Evolutionary conservation across 1,140 invertebrate genomes (phyloP).

Genomic region (Araneus ventricosus): DNA sequence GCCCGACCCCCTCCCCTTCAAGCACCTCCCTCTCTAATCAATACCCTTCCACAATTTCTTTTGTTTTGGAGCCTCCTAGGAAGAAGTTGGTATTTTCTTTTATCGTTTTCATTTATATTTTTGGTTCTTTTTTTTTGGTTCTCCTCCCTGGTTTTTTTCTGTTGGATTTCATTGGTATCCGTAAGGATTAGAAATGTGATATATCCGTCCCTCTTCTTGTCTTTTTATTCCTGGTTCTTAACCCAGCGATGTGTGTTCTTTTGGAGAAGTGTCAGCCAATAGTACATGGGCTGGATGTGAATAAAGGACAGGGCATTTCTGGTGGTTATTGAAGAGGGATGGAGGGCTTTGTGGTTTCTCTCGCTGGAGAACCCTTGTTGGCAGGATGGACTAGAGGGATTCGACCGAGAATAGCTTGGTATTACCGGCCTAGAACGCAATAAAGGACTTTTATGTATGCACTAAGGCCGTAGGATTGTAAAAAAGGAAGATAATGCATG

Average conservation of each 20-base stretch:
- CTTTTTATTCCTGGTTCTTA: background rate
- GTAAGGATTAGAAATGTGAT: background rate
- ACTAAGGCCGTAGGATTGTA: background rate
- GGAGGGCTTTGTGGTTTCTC: background rate
- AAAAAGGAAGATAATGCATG: no score
- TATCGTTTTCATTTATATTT: conserved; percentile 16
- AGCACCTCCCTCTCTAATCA: background rate
- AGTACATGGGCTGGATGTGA: background rate
- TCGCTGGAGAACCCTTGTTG: background rate
- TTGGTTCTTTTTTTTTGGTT: background rate
- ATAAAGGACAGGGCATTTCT: background rate
- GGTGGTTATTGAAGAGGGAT: background rate
- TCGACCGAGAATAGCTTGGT: background rate
- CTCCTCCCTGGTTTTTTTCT: background rate
- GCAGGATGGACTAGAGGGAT: background rate
- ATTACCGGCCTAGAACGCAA: background rate
- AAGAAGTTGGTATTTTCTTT: background rate
- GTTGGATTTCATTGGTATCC: background rate
- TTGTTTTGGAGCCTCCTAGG: background rate
- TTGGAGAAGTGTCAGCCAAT: background rate
- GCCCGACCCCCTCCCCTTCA: no score
- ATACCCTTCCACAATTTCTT: conserved; percentile 2
- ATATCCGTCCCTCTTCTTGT: background rate
- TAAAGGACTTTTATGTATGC: background rate
- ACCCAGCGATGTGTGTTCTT: background rate